Evolutionary conservation across 1,140 invertebrate genomes (phyloP).

Genomic region (Drosophila kikkawai): DNA sequence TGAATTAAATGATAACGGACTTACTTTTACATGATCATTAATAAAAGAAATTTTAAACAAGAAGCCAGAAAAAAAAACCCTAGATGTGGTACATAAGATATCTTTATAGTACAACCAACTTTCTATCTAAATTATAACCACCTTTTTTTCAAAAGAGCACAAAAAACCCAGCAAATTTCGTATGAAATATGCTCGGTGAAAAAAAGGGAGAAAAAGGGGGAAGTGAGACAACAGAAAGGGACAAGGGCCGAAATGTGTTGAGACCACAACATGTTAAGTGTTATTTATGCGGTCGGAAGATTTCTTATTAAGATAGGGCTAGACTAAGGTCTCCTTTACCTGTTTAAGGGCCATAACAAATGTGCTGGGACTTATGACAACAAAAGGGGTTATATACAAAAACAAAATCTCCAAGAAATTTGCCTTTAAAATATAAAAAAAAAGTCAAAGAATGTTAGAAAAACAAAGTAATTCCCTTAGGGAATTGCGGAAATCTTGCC

Average conservation of each 20-base stretch:
- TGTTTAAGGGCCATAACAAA: conserved; percentile 44
- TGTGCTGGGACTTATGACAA: conserved; percentile 62
- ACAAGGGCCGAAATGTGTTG: conserved; percentile 48
- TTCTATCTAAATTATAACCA: conserved; percentile 17
- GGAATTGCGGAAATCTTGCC: conserved; percentile 32
- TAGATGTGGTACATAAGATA: conserved; percentile 14
- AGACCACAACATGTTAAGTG: conserved; percentile 69
- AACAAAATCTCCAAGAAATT: conserved; percentile 11
- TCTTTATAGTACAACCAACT: conserved; percentile 8
- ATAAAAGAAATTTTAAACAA: conserved; percentile 7
- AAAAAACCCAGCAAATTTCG: conserved; percentile 31
- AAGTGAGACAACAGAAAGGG: conserved; percentile 46
- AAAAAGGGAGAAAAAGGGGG: conserved; percentile 6
- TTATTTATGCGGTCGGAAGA: conserved; percentile 73
- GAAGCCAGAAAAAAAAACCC: neutral
- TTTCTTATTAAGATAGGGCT: conserved; percentile 75
- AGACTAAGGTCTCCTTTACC: conserved; percentile 54
- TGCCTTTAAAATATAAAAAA: neutral
- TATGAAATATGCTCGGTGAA: conserved; percentile 28
- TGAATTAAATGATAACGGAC: neutral
- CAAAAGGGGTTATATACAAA: conserved; percentile 41
- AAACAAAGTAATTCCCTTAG: conserved; percentile 17
- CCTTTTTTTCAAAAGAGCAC: conserved; percentile 17
- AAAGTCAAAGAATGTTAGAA: neutral
- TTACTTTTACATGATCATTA: neutral